Conservation (phyloP, 2,888 invertebrate species). For the Lutraria lutraria region DNA sequence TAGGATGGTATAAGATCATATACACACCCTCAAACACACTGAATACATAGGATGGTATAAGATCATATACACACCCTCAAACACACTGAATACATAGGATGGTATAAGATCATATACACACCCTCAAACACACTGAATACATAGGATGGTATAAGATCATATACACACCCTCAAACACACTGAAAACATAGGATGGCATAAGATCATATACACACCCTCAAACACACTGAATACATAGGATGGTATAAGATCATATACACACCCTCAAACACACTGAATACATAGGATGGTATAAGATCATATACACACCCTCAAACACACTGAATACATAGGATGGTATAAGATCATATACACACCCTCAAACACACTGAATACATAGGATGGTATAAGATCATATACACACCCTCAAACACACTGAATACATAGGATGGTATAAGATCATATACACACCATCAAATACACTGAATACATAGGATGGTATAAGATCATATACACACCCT, state of each 20-base stretch:
- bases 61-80: conserved; percentile 71
- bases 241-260: conserved; percentile 76
- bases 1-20: conserved; percentile 75
- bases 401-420: conserved; percentile 58
- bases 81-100: conserved; percentile 69
- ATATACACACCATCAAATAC: conserved; percentile 65
- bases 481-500: conserved; percentile 70
- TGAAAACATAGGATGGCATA: conserved; percentile 74
- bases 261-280: conserved; percentile 58
- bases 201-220: conserved; percentile 70
- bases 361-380: conserved; percentile 67
- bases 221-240: conserved; percentile 67
- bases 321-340: conserved; percentile 74
- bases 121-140: conserved; percentile 59
- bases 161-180: conserved; percentile 66
- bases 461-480: conserved; percentile 74
- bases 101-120: conserved; percentile 75
- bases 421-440: conserved; percentile 77
- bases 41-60: conserved; percentile 74
- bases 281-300: conserved; percentile 77
- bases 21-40: conserved; percentile 66
- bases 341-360: conserved; percentile 70
- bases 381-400: conserved; percentile 76
- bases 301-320: conserved; percentile 65
- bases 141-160: conserved; percentile 76